Evolutionary conservation across 2,797 vertebrate species (phyloP).

Genomic region (Lates japonicus): DNA sequence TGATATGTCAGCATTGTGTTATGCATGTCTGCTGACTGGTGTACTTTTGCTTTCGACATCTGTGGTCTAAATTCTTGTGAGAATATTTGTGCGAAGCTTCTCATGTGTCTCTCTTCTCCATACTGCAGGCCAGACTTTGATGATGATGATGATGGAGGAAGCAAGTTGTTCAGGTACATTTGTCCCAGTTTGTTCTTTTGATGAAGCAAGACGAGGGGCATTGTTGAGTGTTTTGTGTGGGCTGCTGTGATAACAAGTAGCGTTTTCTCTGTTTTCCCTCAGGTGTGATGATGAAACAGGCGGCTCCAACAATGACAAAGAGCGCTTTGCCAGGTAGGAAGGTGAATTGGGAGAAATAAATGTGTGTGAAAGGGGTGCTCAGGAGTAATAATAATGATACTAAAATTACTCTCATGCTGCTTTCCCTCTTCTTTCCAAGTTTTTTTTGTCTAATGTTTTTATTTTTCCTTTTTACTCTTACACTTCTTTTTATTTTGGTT

Average conservation of each 20-base stretch:
- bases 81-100: conserved; percentile 8
- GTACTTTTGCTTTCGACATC: conserved; percentile 18
- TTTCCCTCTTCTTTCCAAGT: conserved; percentile 14
- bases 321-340: conserved; percentile 96
- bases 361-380: conserved; percentile 4
- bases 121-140: conserved; percentile 93
- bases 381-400: conserved; percentile 4
- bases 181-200: background rate
- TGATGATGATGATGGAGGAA: conserved; percentile 92
- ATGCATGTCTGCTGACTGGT: too few species aligned
- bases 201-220: background rate
- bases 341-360: conserved; percentile 54
- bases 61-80: conserved; percentile 3
- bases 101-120: conserved; percentile 14
- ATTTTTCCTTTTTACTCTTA: background rate
- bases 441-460: background rate
- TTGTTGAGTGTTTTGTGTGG: background rate
- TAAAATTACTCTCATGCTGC: background rate
- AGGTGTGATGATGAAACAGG: conserved; percentile 95
- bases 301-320: conserved; percentile 92
- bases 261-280: conserved; percentile 42
- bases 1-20: background rate
- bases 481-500: conserved; percentile 28
- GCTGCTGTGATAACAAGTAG: conserved; percentile 2
- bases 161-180: conserved; percentile 94